Conservation (phyloP, 2,888 invertebrate genomes). For the Sycophila texana region DNA sequence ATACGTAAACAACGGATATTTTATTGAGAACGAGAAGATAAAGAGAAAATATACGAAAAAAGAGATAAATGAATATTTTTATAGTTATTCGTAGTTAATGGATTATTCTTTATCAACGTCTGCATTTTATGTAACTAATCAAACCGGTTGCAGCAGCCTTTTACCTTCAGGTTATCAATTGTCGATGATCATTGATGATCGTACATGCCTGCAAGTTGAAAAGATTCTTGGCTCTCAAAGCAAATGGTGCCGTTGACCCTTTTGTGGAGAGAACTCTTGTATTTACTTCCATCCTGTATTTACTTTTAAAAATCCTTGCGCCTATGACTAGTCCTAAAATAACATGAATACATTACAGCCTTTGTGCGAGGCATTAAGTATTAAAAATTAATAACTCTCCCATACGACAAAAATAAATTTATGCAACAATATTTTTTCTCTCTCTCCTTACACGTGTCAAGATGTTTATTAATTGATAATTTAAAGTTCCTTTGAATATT, state of each 20-base stretch:
- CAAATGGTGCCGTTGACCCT: conserved; percentile 32
- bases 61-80: neutral
- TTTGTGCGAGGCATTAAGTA: too few species aligned
- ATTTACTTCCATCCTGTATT: conserved; percentile 13
- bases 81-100: conserved; percentile 4
- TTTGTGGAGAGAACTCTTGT: neutral
- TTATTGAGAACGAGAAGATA: too few species aligned
- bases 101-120: neutral
- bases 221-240: conserved; percentile 14
- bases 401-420: conserved; percentile 20
- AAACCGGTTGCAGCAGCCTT: conserved; percentile 41
- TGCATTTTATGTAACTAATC: conserved; percentile 31
- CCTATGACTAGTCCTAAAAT: conserved; percentile 34
- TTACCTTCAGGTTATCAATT: conserved; percentile 46
- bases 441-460: too few species aligned
- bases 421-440: too few species aligned
- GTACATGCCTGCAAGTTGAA: conserved; percentile 3
- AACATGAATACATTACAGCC: conserved; percentile 7
- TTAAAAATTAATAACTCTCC: too few species aligned
- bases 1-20: too few species aligned
- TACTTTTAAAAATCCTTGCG: neutral
- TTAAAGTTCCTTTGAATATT: conserved; percentile 18
- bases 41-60: neutral
- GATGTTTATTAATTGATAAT: conserved; percentile 28
- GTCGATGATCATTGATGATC: conserved; percentile 29